Percentiles rank a stretch among this genome's conserved stretches.
Conservation (phyloP, 53 echinoderm and acorn worm genomes). For the Zoroaster sp. region DNA sequence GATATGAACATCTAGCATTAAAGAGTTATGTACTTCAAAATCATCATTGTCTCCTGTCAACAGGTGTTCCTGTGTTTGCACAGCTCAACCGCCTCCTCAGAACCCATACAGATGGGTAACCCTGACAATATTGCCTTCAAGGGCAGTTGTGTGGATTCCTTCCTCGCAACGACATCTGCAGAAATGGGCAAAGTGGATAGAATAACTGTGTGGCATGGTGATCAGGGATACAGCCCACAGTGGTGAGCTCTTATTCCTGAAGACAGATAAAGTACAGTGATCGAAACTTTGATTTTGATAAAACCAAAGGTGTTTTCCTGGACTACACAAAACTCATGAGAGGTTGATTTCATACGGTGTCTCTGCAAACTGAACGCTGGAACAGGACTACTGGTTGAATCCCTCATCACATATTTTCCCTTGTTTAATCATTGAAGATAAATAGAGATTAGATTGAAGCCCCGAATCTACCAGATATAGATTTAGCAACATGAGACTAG, state of each 20-base stretch:
- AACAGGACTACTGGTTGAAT: no score
- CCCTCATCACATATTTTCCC: no score
- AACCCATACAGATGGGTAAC: conserved; percentile 34
- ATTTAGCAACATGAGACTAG: no score
- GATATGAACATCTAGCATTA: background rate
- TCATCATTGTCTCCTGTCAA: background rate
- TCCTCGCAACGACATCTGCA: conserved; percentile 20
- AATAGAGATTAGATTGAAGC: no score
- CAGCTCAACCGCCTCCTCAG: background rate
- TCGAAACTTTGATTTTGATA: no score
- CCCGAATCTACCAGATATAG: no score
- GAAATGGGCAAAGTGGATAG: conserved; percentile 36
- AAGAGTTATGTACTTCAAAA: no score
- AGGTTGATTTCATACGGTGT: no score
- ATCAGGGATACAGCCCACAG: conserved; percentile 60
- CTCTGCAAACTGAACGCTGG: no score
- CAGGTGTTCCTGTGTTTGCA: conserved; percentile 64
- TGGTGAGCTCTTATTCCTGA: conserved; percentile 44
- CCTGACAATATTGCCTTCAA: conserved; percentile 43
- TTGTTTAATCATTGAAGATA: no score
- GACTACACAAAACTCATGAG: no score
- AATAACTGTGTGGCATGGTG: conserved; percentile 60
- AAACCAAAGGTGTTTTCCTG: no score
- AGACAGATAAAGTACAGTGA: background rate
- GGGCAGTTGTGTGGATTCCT: conserved; percentile 65